phyloP scores from a whole-genome alignment of 2,888 invertebrate species.

The Drosophila borealis region DNA sequence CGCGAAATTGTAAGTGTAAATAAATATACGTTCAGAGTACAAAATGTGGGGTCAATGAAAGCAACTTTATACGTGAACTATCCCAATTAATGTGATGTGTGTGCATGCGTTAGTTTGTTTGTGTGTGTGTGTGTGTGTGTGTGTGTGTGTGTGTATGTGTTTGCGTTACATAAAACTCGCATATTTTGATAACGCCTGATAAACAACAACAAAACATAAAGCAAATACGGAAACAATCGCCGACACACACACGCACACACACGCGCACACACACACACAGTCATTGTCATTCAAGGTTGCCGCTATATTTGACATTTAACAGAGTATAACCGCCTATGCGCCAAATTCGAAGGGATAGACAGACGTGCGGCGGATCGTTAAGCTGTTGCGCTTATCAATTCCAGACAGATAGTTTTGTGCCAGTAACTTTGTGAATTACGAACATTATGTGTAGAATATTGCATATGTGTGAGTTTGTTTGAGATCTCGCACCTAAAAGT shows the following conservation, averaged over 20 bases:
- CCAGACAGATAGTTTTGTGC: slow-evolving; percentile 16
- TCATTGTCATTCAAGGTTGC: slow-evolving; percentile 65
- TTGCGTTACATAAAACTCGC: slow-evolving; percentile 53
- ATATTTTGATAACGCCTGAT: slow-evolving; percentile 49
- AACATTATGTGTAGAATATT: not conserved
- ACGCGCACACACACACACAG: slow-evolving; percentile 5
- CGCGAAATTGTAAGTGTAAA: slow-evolving; percentile 39
- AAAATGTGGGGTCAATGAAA: not conserved
- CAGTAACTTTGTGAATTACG: not conserved
- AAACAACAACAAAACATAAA: slow-evolving; percentile 40
- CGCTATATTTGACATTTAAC: slow-evolving; percentile 21
- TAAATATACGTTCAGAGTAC: slow-evolving; percentile 5
- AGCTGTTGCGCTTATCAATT: slow-evolving; percentile 20
- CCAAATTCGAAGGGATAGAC: slow-evolving; percentile 6
- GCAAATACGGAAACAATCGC: slow-evolving; percentile 54
- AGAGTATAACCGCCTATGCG: not conserved
- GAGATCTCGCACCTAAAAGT: not conserved
- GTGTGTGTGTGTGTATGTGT: slow-evolving; percentile 9
- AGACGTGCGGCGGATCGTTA: not conserved
- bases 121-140: slow-evolving; percentile 4
- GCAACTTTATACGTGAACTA: not conserved
- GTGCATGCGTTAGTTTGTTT: too few relatives aligned
- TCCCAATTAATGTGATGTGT: not conserved
- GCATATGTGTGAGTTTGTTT: not conserved
- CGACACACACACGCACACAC: slow-evolving; percentile 6